Base-by-base conservation (phyloP, 2,888 invertebrate species). In the Cosmia pyralina region DNA sequence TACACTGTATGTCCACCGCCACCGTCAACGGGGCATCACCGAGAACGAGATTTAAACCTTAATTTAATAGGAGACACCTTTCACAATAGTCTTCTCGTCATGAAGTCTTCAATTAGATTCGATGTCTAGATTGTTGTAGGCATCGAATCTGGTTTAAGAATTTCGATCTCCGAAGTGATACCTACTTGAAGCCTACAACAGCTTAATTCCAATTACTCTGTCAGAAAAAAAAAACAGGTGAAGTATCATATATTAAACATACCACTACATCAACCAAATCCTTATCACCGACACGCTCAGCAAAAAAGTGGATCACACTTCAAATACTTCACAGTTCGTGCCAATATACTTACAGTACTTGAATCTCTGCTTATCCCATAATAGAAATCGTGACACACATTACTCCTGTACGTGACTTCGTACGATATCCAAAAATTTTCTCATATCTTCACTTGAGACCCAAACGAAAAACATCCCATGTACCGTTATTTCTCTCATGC, bases 371-470 rank as follows among this genome's bases (percentile, higher is more conserved):
- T 69, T 85, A 79, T 52, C 62, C 72, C 48, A 48, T 72, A 79
- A 84, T 66, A 73, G 73, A 84, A 84, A 85, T 76, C 85, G 85
- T 83, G 72, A 77, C 83, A 71, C 64, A 69, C 81, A 84, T 84
- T 83, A 85, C 65, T 81, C 53, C 48, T 22, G 81, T 41, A 84
- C 84, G 84, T 84, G 84, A 80, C 77, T 74, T 55, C 65, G 28
- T 69, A 69, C n/a, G 72, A 74, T 74, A 80, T 75, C 81, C 75
- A 72, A 85, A 52, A 80, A 72, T 53, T 15, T 67, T 58, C 83
- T 64, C 70, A 82, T 77, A 75, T 71, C 60, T 77, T 38, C 34
- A 55, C n/a, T 38, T 17, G n/a, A 38, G 17, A 7, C 6, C 10
- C 19, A 62, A 63, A 58, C 34, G 22, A 28, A 55, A 28, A 77